A percentile compares a stretch with the other conserved stretches of the same genome.
phyloP scores from a whole-genome alignment of 2,888 invertebrate species.

The Ennomos fuscantarius region DNA sequence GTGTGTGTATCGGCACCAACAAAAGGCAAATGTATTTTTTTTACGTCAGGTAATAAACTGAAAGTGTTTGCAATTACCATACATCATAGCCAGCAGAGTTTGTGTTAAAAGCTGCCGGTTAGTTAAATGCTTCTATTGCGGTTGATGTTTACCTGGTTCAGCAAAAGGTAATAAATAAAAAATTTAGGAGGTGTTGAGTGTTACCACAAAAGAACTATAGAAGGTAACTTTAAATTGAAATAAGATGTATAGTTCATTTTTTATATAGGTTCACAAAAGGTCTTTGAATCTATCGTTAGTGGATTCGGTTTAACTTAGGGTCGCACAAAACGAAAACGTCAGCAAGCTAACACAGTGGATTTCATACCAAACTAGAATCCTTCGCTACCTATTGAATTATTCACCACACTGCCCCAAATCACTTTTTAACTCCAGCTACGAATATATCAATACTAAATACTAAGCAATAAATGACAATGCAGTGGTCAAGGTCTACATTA shows the following conservation, averaged over 20 bases:
- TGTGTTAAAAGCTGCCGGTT: too few species aligned
- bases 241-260: conserved; percentile 17
- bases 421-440: conserved; percentile 43
- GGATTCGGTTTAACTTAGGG: conserved; percentile 41
- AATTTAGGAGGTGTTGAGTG: neutral
- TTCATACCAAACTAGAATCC: conserved; percentile 37
- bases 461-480: too few species aligned
- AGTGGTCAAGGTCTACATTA: too few species aligned
- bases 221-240: conserved; percentile 18
- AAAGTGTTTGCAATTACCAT: conserved; percentile 10
- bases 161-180: neutral
- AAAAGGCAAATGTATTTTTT: conserved; percentile 17
- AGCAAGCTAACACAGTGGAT: conserved; percentile 37
- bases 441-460: conserved; percentile 21
- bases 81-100: conserved; percentile 2
- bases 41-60: conserved; percentile 17
- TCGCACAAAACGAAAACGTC: conserved; percentile 39
- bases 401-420: conserved; percentile 45
- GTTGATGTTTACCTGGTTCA: too few species aligned
- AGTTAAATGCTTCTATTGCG: too few species aligned
- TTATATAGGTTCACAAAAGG: conserved; percentile 8
- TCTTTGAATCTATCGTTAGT: conserved; percentile 5
- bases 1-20: conserved; percentile 7
- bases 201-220: neutral
- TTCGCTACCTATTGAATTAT: conserved; percentile 51